Base-by-base conservation (phyloP, 2,888 invertebrate species). In the Sinelater perroti region DNA sequence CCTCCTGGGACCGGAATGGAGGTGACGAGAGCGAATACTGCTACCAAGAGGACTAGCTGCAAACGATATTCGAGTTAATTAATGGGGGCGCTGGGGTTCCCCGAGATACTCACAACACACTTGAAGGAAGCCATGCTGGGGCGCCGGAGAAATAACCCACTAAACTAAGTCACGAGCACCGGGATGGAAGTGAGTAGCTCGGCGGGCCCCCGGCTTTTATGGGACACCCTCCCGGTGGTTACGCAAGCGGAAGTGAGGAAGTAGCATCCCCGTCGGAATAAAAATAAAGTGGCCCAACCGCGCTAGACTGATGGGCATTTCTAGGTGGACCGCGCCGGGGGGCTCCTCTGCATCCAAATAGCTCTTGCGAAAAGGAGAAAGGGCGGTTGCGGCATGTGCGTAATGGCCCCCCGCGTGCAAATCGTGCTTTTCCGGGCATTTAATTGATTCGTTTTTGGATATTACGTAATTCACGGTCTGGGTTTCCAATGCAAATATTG, bases 1-100 rank as follows among this genome's bases (percentile, higher is more conserved):
- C 65, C 62, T 31, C 67, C 65, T n/a, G 67, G 62, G 18, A 67
- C 51, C 14, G 67, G 64, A 13, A 62, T 62, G n/a, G 63, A 61
- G 11, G 50, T 47, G 8, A 61, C 65, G 40, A 64, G 8, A 7
- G 66, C 56, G 24, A 65, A 17, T 24, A 64, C 17, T 26, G 62
- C 61, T 24, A 64, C 44, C 18, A 66, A 38, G 31, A 68, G 38
- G 40, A 59, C 36, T 33, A 59, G 42, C 68, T 68, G 50, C 42
- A 60, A 63, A 35, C n/a, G n/a, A n/a, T n/a, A n/a, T n/a, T n/a
- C n/a, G n/a, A n/a, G n/a, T n/a, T n/a, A n/a, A n/a, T n/a, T n/a
- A n/a, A n/a, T n/a, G n/a, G n/a, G n/a, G n/a, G n/a, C n/a, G n/a
- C n/a, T n/a, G n/a, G n/a, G n/a, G n/a, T n/a, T n/a, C n/a, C n/a